Base-by-base conservation (phyloP, 2,113 vertebrate species). In the Triplophysa dalaica region DNA sequence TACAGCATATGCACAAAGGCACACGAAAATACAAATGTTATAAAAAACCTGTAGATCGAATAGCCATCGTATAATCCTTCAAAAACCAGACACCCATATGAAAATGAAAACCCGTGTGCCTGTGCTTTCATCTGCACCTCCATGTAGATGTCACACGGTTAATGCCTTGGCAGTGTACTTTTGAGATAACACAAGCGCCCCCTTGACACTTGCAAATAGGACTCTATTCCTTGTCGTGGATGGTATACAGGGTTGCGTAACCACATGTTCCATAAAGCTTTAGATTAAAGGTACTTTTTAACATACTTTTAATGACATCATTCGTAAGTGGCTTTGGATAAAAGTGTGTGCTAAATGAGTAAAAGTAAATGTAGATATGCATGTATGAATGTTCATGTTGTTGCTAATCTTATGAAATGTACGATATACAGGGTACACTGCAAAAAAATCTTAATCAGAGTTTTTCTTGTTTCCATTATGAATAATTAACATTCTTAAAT, bases 161-260 rank as follows among this genome's bases (percentile, higher is more conserved):
- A 26, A 76, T 56, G 60, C 63, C 48, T 56, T 78, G n/a, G 58
- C 24, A 78, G 22, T 75, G 61, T 62, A 75, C 64, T 43, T 21
- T 8, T 69, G 67, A 38, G 38, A 21, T 33, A 58, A 58, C 52
- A 68, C 73, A 80, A 77, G 33, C 16, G 2, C 72, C 61, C 56
- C 17, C 77, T 75, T 77, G 60, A 67, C 62, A 66, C 76, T 67
- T 63, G 48, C 54, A 80, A 81, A 74, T 63, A 56, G 61, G 68
- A 61, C 73, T 72, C 56, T 66, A 61, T 38, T 70, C 21, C 64
- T 33, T 52, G 65, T 52, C 52, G 50, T 82, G 74, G 22, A 66
- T 80, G 73, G 65, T 80, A 75, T 68, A 48, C 33, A 48, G 69
- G 63, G 62, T 80, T 80, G 61, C 38, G 60, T 80, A 83, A 80